Base-by-base conservation (phyloP, 2,113 vertebrate species). In the Scopus umbretta region DNA sequence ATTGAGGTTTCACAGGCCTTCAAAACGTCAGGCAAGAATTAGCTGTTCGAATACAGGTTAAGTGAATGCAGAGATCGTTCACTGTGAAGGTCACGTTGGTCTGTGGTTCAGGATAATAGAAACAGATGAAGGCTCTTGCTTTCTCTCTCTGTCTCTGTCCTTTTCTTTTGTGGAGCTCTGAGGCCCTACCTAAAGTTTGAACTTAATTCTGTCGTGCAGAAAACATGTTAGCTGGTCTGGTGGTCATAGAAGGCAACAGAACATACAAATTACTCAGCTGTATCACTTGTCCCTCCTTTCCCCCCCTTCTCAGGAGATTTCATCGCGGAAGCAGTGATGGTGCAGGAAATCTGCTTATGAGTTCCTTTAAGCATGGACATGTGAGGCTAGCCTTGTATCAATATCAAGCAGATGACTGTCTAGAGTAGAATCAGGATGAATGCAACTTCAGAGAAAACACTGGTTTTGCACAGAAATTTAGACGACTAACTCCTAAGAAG, bases 291-390 rank as follows among this genome's bases (percentile, higher is more conserved):
- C 16, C 18, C 6, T 67, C n/a, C 55, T 68, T 16, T 68, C 13
- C 6, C 13, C 21, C 18, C 14, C 0, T 36, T 75, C 43, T 76
- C 8, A 7, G 71, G 38, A 72, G 65, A 32, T 84, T 80, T 66
- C 21, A 22, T 92, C 59, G 26, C 23, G 42, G 59, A 86, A 78
- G n/a, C 20, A 18, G 11, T n/a, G 78, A 38, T 55, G 55, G 45
- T 85, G 32, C 42, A 50, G 81, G 73, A 59, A 81, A 38, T 21
- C 11, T 30, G 19, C 50, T 71, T 50, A 4, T 12, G 72, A 84
- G 29, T 81, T 81, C 25, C 22, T 81, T 90, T 58, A 47, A 16
- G 27, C 10, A 5, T 1, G 7, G 13, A 17, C 0, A 0, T 9
- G 13, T 36, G 14, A 34, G 43, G 43, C 23, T 40, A 7, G 43